Percentiles rank a stretch among this genome's conserved stretches.
Evolutionary conservation across 2,797 vertebrate genomes (phyloP).

Genomic region (Notamacropus eugenii): DNA sequence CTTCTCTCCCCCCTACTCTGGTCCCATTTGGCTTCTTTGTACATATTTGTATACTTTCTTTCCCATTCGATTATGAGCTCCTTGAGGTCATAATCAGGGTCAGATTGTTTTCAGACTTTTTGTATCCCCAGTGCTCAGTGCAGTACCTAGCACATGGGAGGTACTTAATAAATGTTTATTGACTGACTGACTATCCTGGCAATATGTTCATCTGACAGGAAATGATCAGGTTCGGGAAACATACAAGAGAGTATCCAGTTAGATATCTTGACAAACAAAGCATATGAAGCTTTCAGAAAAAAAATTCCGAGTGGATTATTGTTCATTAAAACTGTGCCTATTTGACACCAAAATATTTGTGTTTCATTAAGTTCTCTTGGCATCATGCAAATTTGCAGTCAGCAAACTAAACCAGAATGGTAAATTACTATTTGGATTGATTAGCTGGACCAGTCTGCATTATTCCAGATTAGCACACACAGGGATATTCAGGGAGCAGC

Average conservation of each 20-base stretch:
- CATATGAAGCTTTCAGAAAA: neutral
- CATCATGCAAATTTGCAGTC: neutral
- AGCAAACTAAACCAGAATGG: neutral
- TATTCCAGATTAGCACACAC: neutral
- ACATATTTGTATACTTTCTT: neutral
- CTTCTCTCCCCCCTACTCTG: too few relatives aligned
- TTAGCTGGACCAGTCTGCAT: neutral
- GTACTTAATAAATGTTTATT: neutral
- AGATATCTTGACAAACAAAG: neutral
- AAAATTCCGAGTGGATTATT: neutral
- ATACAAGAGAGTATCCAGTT: neutral
- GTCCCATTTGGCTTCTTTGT: neutral
- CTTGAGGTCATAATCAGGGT: neutral
- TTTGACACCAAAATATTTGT: neutral
- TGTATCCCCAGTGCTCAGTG: neutral
- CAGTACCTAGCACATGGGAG: neutral
- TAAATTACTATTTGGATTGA: neutral
- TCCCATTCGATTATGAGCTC: neutral
- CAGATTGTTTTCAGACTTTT: neutral
- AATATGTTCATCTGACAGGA: neutral
- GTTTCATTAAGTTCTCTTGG: neutral
- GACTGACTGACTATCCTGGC: neutral
- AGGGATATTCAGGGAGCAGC: neutral
- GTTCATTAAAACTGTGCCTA: constrained; percentile 1
- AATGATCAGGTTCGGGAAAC: neutral